Evolutionary conservation across 2,797 vertebrate genomes (phyloP).

Genomic region (Rhincodon typus): DNA sequence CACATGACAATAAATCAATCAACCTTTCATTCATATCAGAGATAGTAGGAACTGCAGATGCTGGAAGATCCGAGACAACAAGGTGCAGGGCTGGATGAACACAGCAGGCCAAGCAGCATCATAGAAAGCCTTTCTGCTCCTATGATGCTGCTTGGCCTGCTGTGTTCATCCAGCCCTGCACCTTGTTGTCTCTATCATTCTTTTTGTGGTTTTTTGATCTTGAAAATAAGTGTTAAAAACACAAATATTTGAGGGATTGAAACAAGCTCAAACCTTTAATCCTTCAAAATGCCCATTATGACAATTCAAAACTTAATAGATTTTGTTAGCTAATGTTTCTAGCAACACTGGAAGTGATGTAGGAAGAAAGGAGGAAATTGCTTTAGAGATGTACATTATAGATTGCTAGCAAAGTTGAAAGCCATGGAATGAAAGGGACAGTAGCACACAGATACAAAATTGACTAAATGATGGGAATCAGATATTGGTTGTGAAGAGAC

Average conservation of each 20-base stretch:
- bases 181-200: too few species aligned
- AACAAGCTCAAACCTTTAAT: background rate
- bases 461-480: background rate
- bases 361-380: background rate
- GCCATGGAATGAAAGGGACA: background rate
- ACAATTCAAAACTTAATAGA: background rate
- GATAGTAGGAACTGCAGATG: too few species aligned
- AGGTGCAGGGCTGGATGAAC: too few species aligned
- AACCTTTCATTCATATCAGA: too few species aligned
- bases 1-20: too few species aligned
- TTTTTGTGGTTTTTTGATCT: too few species aligned
- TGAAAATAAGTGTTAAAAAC: background rate
- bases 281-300: background rate
- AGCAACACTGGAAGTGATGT: background rate
- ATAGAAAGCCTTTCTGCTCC: too few species aligned
- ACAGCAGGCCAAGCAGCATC: too few species aligned
- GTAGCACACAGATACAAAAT: background rate
- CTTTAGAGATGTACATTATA: background rate
- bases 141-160: too few species aligned
- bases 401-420: background rate
- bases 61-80: too few species aligned
- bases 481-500: background rate
- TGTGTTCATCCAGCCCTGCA: too few species aligned
- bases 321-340: background rate
- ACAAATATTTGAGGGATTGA: background rate